These are phyloP conservation scores for Pantherophis alleghaniensis DNA, from an alignment of 2,797 vertebrate species.

Conservation along the genomic window DNA sequence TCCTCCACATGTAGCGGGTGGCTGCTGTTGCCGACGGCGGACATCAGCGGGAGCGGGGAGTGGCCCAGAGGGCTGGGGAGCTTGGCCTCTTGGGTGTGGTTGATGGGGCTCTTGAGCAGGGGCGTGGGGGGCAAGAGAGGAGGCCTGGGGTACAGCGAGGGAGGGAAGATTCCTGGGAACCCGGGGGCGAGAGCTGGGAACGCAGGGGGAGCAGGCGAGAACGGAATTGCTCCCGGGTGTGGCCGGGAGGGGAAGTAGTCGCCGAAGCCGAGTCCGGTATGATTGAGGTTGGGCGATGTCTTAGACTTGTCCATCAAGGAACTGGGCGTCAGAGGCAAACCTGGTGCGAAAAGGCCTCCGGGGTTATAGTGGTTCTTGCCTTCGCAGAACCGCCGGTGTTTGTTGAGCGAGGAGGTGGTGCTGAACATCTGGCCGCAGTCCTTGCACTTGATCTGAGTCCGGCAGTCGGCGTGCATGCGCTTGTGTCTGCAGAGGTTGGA, in stretches of 20 bases:
- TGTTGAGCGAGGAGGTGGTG: slow-evolving; percentile 84
- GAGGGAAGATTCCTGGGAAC: slow-evolving; percentile 93
- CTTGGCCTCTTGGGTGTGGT: slow-evolving; percentile 87
- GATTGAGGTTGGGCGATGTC: slow-evolving; percentile 83
- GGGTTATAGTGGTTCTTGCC: slow-evolving; percentile 88
- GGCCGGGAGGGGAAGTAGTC: slow-evolving; percentile 94
- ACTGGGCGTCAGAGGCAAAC: slow-evolving; percentile 89
- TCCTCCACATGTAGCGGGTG: slow-evolving; percentile 69
- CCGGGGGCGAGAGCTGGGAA: slow-evolving; percentile 88
- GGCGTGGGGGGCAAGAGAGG: slow-evolving; percentile 91
- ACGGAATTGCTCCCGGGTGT: slow-evolving; percentile 85
- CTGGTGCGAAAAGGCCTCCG: slow-evolving; percentile 84
- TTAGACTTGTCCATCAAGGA: slow-evolving; percentile 94
- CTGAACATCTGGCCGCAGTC: slow-evolving; percentile 85
- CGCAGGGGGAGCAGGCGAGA: slow-evolving; percentile 82
- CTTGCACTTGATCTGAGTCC: slow-evolving; percentile 83
- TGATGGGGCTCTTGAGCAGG: slow-evolving; percentile 88
- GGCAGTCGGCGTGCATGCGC: slow-evolving; percentile 83
- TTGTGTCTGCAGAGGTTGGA: slow-evolving; percentile 86
- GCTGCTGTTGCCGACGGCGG: slow-evolving; percentile 78
- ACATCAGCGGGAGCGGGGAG: slow-evolving; percentile 82
- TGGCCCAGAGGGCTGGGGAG: slow-evolving; percentile 86
- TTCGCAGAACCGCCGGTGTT: slow-evolving; percentile 84
- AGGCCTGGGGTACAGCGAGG: slow-evolving; percentile 90
- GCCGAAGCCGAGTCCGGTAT: slow-evolving; percentile 83